phyloP scores from a whole-genome alignment of 2,797 vertebrate genomes.

The Pseudochromis fuscus region DNA sequence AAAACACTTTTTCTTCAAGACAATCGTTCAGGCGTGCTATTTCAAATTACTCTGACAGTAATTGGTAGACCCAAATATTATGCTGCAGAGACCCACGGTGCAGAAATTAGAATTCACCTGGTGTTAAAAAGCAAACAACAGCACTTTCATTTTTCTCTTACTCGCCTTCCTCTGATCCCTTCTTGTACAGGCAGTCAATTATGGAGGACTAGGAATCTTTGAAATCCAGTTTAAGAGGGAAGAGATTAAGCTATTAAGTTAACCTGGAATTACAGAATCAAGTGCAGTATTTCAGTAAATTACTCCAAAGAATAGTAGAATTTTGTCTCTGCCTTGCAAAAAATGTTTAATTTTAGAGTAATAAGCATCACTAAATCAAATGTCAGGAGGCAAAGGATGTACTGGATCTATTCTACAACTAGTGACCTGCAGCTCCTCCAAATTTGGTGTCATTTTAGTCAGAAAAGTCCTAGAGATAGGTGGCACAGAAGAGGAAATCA shows the following conservation, averaged over 20 bases:
- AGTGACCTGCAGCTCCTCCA: no score
- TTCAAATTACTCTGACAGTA: slow-evolving; percentile 69
- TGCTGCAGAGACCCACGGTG: slow-evolving; percentile 40
- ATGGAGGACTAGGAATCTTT: slow-evolving; percentile 29
- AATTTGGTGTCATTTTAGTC: no score
- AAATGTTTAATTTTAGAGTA: no score
- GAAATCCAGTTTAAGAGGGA: slow-evolving; percentile 33
- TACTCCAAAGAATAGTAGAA: not conserved
- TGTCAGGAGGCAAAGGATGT: no score
- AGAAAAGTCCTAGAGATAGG: no score
- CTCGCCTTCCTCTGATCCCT: slow-evolving; percentile 1
- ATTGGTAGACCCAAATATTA: slow-evolving; percentile 62
- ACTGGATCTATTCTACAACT: no score
- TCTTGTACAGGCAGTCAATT: slow-evolving; percentile 18
- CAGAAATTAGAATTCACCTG: slow-evolving; percentile 58
- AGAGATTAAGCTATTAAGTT: slow-evolving; percentile 29
- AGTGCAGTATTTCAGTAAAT: slow-evolving; percentile 30
- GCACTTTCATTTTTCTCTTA: not conserved
- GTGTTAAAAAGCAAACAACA: slow-evolving; percentile 47
- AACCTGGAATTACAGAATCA: slow-evolving; percentile 35
- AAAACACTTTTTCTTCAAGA: slow-evolving; percentile 53
- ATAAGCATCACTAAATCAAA: no score
- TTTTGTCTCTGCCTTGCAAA: no score
- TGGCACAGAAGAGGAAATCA: not conserved
- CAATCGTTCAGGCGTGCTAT: slow-evolving; percentile 56